Evolutionary conservation across 1,140 invertebrate genomes (phyloP), one percentile per base, ranked within the genome.

Genomic region (Lasioglossum albipes): DNA sequence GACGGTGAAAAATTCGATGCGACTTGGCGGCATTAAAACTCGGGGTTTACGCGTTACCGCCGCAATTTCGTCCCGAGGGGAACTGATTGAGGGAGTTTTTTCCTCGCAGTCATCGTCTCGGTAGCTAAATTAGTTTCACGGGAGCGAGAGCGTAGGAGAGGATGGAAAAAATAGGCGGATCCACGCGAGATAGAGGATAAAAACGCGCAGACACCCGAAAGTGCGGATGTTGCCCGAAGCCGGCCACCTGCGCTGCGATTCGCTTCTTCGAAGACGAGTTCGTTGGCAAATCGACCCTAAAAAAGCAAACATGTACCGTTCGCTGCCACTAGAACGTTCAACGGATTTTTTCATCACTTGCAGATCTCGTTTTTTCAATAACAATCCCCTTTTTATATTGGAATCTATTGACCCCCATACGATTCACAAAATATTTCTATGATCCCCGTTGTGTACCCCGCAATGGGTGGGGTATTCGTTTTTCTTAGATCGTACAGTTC

Each of bases 161-260:
- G 42, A 31, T 2, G 10, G 45, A 59, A 16, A 59, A 67, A 10
- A 42, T 16, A 22, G 36, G 7, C 36, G 22, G n/a, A 68, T 12
- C 9, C 13, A 41, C 12, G 57, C 41, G 54, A 20, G 64, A 41
- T 62, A 57, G 65, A 45, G 57, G 45, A 76, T 75, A 41, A 71
- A 69, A 77, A 66, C 57, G 45, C 42, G 49, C 49, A 20, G 10
- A 13, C 76, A 27, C 16, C n/a, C 45, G 73, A 81, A 57, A 52
- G 41, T 9, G 78, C 77, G 70, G 9, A 27, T 20, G 54, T n/a
- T n/a, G 41, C 18, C 27, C 20, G 27, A 42, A 65, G 70, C 45
- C 65, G 70, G 36, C 77, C 77, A 83, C 81, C 81, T 83, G 77
- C 68, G 77, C 81, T 83, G 77, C 68, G 77, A 79, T 79, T 79